Conservation (phyloP, 2,797 vertebrate species). For the Dryobates pubescens region DNA sequence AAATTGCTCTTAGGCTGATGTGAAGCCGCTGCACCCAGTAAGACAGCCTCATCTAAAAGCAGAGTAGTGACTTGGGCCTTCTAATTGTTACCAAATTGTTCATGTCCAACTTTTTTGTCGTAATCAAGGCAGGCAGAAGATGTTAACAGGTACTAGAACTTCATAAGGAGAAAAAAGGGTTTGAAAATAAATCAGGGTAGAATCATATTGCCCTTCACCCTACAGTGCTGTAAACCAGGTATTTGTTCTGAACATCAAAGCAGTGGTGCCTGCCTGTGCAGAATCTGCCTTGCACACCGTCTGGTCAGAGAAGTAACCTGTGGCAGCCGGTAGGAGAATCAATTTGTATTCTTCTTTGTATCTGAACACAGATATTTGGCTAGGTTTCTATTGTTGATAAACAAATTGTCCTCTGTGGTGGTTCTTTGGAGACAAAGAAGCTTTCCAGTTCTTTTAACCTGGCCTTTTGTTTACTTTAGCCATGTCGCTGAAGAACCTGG, state of each 20-base stretch:
- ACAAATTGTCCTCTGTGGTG: background rate
- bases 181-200: background rate
- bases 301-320: background rate
- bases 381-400: background rate
- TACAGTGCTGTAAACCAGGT: background rate
- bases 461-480: slow-evolving; percentile 76
- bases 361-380: background rate
- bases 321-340: background rate
- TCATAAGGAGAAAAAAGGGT: background rate
- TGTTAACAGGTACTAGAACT: background rate
- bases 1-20: background rate
- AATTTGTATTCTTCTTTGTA: background rate
- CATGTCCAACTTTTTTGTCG: background rate
- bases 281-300: background rate
- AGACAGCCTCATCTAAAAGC: background rate
- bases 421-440: background rate
- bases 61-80: background rate
- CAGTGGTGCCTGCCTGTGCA: background rate
- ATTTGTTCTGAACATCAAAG: background rate
- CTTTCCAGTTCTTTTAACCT: background rate
- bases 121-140: background rate
- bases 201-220: background rate
- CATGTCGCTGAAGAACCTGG: slow-evolving; percentile 87
- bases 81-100: background rate
- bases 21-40: background rate